Evolutionary conservation across 37 sponge, comb jelly and placozoan species (phyloP), one percentile per base, ranked within the genome.

Genomic region (Chondrilla cf. caribensis): DNA sequence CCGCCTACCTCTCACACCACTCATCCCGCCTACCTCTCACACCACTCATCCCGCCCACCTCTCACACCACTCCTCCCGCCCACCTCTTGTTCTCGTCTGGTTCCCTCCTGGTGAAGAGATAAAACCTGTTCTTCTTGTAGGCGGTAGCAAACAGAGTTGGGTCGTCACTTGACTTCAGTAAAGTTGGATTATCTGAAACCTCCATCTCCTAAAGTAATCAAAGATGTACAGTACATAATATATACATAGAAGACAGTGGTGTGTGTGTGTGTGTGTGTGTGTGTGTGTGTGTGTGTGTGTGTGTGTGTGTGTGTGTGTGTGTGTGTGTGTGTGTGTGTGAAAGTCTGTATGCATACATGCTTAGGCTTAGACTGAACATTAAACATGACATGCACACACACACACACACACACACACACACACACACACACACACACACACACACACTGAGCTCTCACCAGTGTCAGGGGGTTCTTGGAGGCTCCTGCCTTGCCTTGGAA

Each of bases 91-190:
- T 58, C 21, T 96, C 92, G 24, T 91, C 94, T n/a, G 98, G 96
- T 18, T 97, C 92, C 29, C 95, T 71, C 41, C 84, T 73, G 40
- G 92, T 87, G 71, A 97, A 95, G 81, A 97, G 70, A 85, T 93
- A 97, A 67, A 97, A 97, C 75, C 98, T 51, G 89, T 95, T 97
- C 87, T 93, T 95, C 80, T 95, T 95, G 87, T 90, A 92, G 7
- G 90, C 95, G 22, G 96, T 87, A 54, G 90, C 85, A 62, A 97
- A 73, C 40, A 97, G 73, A 24, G 94, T 93, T 40, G 98, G 98
- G 77, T 96, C 97, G 0, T 89, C 77, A 28, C 81, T 83, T 57
- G 89, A 88, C 47, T 82, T 83, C 24, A 81, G 68, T 31, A 96
- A 87, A 26, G 75, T 39, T 42, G 97, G 93, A 60, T 96, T 96